Percentiles rank a stretch among this genome's conserved stretches.
phyloP scores from a whole-genome alignment of 2,888 invertebrate genomes.

The Eustalomyia histrio region DNA sequence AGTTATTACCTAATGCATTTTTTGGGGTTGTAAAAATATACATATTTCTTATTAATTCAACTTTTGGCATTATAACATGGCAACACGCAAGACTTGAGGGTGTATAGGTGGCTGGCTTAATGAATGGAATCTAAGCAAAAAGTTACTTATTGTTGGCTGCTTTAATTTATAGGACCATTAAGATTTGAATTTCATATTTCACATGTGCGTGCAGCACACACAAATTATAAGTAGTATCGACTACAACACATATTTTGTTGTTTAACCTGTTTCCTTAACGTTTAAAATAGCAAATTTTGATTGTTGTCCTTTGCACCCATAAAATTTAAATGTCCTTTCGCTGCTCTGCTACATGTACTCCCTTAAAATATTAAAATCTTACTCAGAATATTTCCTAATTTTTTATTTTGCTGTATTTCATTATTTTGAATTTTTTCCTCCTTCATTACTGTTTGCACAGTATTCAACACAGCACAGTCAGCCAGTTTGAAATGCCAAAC shows the following conservation, averaged over 20 bases:
- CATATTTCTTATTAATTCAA: not conserved
- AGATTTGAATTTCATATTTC: conserved; percentile 25
- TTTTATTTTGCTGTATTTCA: not conserved
- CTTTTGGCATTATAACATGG: not conserved
- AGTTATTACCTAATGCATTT: conserved; percentile 12
- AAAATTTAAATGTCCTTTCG: conserved; percentile 56
- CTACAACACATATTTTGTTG: not conserved
- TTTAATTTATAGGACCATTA: not conserved
- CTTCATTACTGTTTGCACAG: not conserved
- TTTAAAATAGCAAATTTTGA: conserved; percentile 24
- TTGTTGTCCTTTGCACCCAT: conserved; percentile 25
- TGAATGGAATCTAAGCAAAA: not conserved
- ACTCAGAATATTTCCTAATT: not conserved
- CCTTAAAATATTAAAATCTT: conserved; percentile 20
- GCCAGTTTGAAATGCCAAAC: not conserved
- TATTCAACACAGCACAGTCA: not conserved
- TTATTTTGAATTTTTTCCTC: not conserved
- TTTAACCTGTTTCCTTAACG: conserved; percentile 41
- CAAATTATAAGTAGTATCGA: not conserved
- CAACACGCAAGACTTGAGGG: not conserved
- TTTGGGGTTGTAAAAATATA: not conserved
- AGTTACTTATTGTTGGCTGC: not conserved
- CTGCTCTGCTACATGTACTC: conserved; percentile 17
- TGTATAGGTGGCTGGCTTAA: not conserved
- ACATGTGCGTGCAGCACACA: conserved; percentile 36